A percentile compares a stretch with the other conserved stretches of the same genome.
These are phyloP conservation scores for Phenganax subtilis DNA, from an alignment of 92 coral and sea anemone genomes.

Conservation along the genomic window DNA sequence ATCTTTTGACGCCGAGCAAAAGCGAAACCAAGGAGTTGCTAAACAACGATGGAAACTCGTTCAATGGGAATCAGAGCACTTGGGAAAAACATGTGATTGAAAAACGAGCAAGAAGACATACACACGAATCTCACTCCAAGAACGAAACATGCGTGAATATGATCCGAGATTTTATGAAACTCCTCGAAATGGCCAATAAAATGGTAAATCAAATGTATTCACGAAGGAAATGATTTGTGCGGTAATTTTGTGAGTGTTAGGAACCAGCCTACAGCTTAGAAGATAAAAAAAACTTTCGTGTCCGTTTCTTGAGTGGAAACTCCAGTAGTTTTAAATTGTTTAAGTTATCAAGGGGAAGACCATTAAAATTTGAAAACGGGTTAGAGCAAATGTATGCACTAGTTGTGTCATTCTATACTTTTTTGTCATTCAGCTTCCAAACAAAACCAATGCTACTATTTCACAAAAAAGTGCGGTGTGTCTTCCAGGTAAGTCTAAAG, in stretches of 20 bases:
- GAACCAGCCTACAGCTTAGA: background rate
- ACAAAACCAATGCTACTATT: background rate
- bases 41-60: background rate
- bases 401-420: background rate
- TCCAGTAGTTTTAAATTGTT: too few relatives aligned
- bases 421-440: background rate
- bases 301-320: too few relatives aligned
- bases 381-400: background rate
- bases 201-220: background rate
- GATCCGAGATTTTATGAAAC: conserved; percentile 6
- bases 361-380: background rate
- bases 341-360: too few relatives aligned
- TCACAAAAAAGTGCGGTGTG: background rate
- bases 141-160: conserved; percentile 6
- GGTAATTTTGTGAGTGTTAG: too few relatives aligned
- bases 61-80: background rate
- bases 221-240: too few relatives aligned
- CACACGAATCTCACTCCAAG: background rate
- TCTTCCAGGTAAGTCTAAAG: conserved; percentile 4
- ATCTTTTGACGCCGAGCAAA: background rate
- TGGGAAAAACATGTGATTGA: background rate
- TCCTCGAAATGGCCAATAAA: background rate
- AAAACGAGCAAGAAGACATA: background rate
- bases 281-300: background rate
- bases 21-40: background rate